phyloP scores from a whole-genome alignment of 2,888 invertebrate species.

The Protonemura montana region DNA sequence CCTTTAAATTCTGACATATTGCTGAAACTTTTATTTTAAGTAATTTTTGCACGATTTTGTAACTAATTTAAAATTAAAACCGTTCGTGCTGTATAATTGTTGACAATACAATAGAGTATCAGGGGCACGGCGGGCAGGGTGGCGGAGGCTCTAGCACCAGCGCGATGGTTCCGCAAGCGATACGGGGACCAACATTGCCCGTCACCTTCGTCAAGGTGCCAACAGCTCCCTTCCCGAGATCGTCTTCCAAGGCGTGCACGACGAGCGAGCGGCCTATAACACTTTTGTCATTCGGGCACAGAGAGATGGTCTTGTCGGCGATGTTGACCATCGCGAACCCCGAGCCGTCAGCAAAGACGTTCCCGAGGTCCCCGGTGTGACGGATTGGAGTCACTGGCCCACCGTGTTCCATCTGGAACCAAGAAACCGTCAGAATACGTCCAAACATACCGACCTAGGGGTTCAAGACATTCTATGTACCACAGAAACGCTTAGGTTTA shows the following conservation, averaged over 20 bases:
- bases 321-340: slow-evolving; percentile 68
- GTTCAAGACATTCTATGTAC: too few relatives aligned
- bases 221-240: slow-evolving; percentile 76
- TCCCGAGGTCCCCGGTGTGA: too few relatives aligned
- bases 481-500: too few relatives aligned
- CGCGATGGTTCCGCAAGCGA: slow-evolving; percentile 82
- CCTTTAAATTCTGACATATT: too few relatives aligned
- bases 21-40: too few relatives aligned
- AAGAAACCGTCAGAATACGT: too few relatives aligned
- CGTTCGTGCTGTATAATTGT: not conserved
- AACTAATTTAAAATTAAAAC: too few relatives aligned
- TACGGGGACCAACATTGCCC: slow-evolving; percentile 57
- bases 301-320: slow-evolving; percentile 68
- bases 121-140: not conserved
- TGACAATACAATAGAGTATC: not conserved
- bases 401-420: too few relatives aligned
- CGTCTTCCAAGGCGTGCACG: slow-evolving; percentile 77
- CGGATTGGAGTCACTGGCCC: too few relatives aligned
- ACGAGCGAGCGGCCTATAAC: slow-evolving; percentile 82
- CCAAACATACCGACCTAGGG: too few relatives aligned
- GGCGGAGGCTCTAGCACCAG: not conserved
- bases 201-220: slow-evolving; percentile 73
- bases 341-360: too few relatives aligned
- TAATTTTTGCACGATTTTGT: too few relatives aligned
- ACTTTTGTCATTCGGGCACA: slow-evolving; percentile 70